Evolutionary conservation across 2,888 invertebrate genomes (phyloP).

Genomic region (Lithophane leautieri): DNA sequence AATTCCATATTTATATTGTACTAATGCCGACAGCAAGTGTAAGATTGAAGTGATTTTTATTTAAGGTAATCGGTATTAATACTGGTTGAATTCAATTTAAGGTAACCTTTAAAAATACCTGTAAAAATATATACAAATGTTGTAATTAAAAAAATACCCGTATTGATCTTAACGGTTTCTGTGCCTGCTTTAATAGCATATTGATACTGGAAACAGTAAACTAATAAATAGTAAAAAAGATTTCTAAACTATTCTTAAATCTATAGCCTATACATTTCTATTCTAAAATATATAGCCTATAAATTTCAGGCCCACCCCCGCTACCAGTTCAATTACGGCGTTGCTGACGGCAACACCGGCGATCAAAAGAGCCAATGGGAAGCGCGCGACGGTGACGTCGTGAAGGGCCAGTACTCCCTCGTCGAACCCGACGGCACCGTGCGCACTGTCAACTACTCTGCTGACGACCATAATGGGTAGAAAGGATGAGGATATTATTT

Average conservation of each 20-base stretch:
- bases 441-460: slow-evolving; percentile 91
- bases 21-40: no score
- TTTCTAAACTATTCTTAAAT: background rate
- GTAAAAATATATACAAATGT: no score
- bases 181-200: no score
- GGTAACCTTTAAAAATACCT: no score
- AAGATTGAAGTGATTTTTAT: no score
- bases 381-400: slow-evolving; percentile 91
- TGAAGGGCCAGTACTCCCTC: slow-evolving; percentile 92
- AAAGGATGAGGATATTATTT: slow-evolving; percentile 29
- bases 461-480: slow-evolving; percentile 91
- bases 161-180: no score
- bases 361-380: slow-evolving; percentile 92
- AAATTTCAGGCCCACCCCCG: slow-evolving; percentile 90
- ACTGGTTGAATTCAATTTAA: no score
- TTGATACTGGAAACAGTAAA: no score
- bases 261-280: slow-evolving; percentile 51
- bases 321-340: slow-evolving; percentile 92
- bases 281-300: background rate
- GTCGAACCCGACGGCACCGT: slow-evolving; percentile 91
- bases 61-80: no score
- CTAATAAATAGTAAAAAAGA: no score
- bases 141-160: no score
- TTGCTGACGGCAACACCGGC: slow-evolving; percentile 91
- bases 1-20: no score